Conservation (phyloP, 2,888 invertebrate genomes). For the Thalpophila matura region DNA sequence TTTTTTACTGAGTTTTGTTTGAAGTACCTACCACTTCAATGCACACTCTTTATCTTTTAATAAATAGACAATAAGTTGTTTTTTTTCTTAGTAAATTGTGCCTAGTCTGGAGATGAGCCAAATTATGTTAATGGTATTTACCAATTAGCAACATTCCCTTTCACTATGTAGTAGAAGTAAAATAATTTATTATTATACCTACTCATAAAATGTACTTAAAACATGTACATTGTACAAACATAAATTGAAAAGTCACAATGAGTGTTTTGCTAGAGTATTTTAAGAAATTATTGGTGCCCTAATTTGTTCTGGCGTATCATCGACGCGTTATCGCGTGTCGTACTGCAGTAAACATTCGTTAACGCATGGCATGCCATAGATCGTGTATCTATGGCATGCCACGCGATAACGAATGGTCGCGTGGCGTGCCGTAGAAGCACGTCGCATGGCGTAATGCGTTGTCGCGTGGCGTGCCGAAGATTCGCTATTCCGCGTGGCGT, state of each 20-base stretch:
- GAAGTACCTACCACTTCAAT: neutral
- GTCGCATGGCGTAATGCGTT: no score
- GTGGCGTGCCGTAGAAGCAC: no score
- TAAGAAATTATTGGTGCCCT: neutral
- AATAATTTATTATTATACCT: neutral
- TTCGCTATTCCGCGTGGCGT: no score
- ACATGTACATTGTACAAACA: no score
- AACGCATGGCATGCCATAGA: no score
- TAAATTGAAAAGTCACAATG: neutral
- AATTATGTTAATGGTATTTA: slow-evolving; percentile 3
- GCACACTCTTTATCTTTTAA: no score
- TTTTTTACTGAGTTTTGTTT: slow-evolving; percentile 14
- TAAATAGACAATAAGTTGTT: slow-evolving; percentile 16
- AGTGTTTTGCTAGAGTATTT: neutral
- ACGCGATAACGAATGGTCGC: no score
- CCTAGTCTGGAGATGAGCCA: slow-evolving; percentile 13
- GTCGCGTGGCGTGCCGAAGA: no score
- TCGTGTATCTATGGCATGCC: no score
- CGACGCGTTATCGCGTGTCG: neutral
- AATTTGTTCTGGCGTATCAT: neutral
- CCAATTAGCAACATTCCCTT: neutral
- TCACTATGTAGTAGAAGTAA: neutral
- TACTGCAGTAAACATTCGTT: no score
- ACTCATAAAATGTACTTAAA: no score
- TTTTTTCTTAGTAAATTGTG: neutral